Conservation (phyloP, 2,888 invertebrate genomes). For the Platycnemis pennipes region DNA sequence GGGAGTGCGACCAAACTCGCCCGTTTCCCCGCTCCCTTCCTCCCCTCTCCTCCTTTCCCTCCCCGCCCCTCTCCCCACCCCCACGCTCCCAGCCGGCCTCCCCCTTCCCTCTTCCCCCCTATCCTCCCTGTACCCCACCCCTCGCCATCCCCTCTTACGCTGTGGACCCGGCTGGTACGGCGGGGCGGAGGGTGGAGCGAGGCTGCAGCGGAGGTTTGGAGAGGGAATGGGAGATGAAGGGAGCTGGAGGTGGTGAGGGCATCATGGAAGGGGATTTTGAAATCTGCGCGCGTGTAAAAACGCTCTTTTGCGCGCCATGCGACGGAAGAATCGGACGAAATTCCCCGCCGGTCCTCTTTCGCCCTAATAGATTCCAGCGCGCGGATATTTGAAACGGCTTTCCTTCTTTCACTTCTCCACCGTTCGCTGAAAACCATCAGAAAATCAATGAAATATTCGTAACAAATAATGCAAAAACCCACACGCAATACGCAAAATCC, state of each 20-base stretch:
- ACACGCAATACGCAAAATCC: too few species aligned
- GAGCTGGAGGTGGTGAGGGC: neutral
- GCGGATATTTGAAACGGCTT: too few species aligned
- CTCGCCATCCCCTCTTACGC: neutral
- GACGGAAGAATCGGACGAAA: neutral
- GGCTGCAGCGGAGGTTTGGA: neutral
- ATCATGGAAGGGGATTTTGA: neutral
- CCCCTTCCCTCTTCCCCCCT: neutral
- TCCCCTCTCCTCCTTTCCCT: neutral
- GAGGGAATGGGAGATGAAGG: neutral
- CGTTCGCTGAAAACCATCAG: too few species aligned
- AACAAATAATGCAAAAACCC: too few species aligned
- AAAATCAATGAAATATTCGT: too few species aligned
- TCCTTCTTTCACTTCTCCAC: too few species aligned
- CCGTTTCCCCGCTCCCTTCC: neutral
- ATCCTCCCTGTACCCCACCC: neutral
- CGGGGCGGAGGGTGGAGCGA: neutral
- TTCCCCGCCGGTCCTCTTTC: neutral
- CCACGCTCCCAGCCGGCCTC: neutral
- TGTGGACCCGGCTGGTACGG: neutral
- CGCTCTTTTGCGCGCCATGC: neutral
- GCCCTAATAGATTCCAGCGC: too few species aligned
- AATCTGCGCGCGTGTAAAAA: conserved; percentile 23
- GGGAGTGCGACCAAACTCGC: conserved; percentile 32
- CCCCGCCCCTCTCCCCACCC: neutral